phyloP scores from a whole-genome alignment of 92 coral and sea anemone genomes.

The Paramuricea clavata region DNA sequence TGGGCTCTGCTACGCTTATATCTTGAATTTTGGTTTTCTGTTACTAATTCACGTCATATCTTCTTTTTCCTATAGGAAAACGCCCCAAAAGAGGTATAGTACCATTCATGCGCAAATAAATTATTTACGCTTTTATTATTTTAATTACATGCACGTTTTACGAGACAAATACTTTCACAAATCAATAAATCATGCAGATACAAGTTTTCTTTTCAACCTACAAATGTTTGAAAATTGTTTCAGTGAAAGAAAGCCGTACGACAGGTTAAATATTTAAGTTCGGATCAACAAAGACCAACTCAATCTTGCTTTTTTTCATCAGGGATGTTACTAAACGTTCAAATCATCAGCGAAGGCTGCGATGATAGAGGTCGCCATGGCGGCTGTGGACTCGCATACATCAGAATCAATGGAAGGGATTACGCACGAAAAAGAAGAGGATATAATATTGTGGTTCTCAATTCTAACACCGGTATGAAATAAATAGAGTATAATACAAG shows the following conservation, averaged over 20 bases:
- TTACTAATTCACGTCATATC: background rate
- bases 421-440: conserved; percentile 49
- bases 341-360: conserved; percentile 52
- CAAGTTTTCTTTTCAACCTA: too few relatives aligned
- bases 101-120: background rate
- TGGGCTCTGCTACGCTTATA: background rate
- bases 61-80: background rate
- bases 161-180: too few relatives aligned
- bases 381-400: conserved; percentile 43
- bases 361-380: conserved; percentile 55
- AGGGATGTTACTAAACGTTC: conserved; percentile 29
- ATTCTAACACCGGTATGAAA: conserved; percentile 46
- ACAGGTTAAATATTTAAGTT: background rate
- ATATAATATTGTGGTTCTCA: conserved; percentile 43
- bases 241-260: too few relatives aligned
- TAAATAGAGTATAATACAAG: background rate
- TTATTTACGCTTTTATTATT: background rate
- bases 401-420: conserved; percentile 57
- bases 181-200: too few relatives aligned
- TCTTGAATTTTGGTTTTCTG: background rate
- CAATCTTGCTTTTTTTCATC: too few relatives aligned
- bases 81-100: background rate
- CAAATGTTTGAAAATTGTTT: too few relatives aligned
- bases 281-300: background rate
- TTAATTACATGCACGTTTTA: background rate